Evolutionary conservation across 1,140 invertebrate genomes (phyloP), one percentile per base, ranked within the genome.

Genomic region (Amphibalanus amphitrite): DNA sequence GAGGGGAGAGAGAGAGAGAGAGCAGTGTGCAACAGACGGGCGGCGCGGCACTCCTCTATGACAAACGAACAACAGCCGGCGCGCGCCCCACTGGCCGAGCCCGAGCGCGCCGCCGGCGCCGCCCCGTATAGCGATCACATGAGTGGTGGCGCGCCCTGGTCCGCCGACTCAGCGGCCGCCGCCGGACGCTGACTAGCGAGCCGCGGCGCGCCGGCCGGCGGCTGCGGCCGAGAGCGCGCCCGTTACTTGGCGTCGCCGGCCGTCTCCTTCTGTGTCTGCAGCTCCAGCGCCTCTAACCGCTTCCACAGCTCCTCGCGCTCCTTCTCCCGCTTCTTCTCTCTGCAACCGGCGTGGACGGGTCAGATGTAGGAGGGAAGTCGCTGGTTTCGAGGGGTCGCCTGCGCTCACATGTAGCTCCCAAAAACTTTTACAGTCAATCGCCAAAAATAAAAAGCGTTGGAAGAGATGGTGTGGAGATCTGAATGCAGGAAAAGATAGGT

Each of bases 241-340:
- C 33, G 10, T 59, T 59, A 59, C 47, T 59, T 59, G 47, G 47
- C 47, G 17, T 59, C 47, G 47, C 23, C 74, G 38, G 67, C 70
- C 0, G 70, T 69, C n/a, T 72, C 71, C 38, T 67, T 71, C 47
- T 59, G 10, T 1, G 47, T 20, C 68, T 75, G 74, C 69, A 75
- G 71, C 47, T 75, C 73, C 33, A 77, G 71, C 64, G 73, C 72
- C 67, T 77, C 87, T 80, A 96, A 83, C 83, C 86, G 90, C 83
- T 93, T 93, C 93, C 93, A 96, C 79, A 96, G 82, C 82, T 96
- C 92, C 79, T 95, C 93, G 78, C 92, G 86, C 83, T 95, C 93
- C 78, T 92, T 92, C 83, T 95, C 92, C 75, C 90, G 87, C 81
- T 94, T 95, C 82, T 94, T 94, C 82, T 95, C 92, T 87, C 92